A percentile compares a stretch with the other conserved stretches of the same genome.
These are phyloP conservation scores for Girardinus metallicus DNA, from an alignment of 2,797 vertebrate genomes.

Conservation along the genomic window DNA sequence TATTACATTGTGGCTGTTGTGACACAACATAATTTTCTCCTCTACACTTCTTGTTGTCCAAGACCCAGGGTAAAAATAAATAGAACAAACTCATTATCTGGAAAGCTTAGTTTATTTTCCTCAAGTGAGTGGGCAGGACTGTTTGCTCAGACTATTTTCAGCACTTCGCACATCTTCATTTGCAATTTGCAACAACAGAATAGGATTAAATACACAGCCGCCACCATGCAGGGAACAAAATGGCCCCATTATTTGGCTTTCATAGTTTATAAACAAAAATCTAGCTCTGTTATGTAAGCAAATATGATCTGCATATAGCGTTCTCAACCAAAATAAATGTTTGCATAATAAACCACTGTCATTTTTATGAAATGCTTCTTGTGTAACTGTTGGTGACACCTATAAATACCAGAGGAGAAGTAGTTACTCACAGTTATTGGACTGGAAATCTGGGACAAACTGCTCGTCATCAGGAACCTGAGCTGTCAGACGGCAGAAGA, in stretches of 20 bases:
- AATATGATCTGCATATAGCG: neutral
- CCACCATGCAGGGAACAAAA: neutral
- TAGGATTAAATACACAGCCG: neutral
- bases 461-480: conserved; percentile 96
- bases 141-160: conserved; percentile 5
- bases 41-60: neutral
- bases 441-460: conserved; percentile 97
- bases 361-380: conserved; percentile 6
- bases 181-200: neutral
- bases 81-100: neutral
- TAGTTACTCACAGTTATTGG: conserved; percentile 89
- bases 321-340: neutral
- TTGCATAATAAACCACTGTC: neutral
- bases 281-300: neutral
- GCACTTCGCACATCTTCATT: neutral
- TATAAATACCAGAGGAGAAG: conserved; percentile 22
- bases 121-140: neutral
- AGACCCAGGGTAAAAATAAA: conserved; percentile 1
- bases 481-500: conserved; percentile 67
- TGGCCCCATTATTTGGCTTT: neutral
- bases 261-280: neutral
- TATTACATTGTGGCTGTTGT: neutral
- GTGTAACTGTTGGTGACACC: neutral
- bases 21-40: neutral
- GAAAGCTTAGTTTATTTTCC: neutral